phyloP scores from a whole-genome alignment of 2,797 vertebrate genomes.

The Girardinus metallicus region DNA sequence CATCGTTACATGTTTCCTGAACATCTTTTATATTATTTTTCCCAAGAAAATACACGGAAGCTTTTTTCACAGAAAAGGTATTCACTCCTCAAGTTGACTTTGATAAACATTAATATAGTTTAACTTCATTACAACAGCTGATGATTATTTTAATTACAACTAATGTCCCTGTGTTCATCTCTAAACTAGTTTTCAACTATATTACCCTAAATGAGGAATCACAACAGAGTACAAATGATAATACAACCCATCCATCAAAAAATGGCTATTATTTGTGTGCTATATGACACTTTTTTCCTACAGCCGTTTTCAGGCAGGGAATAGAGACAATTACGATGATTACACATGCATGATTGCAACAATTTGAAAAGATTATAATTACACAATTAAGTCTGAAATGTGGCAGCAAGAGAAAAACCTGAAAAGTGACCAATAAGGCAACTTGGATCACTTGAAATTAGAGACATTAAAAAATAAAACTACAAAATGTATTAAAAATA shows the following conservation, averaged over 20 bases:
- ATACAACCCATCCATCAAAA: background rate
- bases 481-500: slow-evolving; percentile 9
- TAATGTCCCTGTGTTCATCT: background rate
- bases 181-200: background rate
- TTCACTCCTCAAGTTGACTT: background rate
- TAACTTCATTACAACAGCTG: background rate
- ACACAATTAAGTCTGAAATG: background rate
- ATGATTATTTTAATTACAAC: background rate
- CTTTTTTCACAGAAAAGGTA: background rate
- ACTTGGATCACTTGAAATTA: background rate
- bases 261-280: background rate
- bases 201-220: background rate
- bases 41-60: background rate
- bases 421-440: background rate
- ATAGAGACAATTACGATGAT: slow-evolving; percentile 4
- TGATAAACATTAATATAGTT: background rate
- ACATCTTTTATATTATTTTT: background rate
- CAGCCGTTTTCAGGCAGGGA: background rate
- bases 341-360: background rate
- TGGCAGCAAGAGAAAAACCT: background rate
- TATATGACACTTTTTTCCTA: background rate
- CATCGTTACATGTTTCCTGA: background rate
- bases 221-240: background rate
- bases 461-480: background rate
- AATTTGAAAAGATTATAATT: slow-evolving; percentile 3